Base-by-base conservation (phyloP, 2,113 vertebrate species). In the Tangachromis dhanisi region DNA sequence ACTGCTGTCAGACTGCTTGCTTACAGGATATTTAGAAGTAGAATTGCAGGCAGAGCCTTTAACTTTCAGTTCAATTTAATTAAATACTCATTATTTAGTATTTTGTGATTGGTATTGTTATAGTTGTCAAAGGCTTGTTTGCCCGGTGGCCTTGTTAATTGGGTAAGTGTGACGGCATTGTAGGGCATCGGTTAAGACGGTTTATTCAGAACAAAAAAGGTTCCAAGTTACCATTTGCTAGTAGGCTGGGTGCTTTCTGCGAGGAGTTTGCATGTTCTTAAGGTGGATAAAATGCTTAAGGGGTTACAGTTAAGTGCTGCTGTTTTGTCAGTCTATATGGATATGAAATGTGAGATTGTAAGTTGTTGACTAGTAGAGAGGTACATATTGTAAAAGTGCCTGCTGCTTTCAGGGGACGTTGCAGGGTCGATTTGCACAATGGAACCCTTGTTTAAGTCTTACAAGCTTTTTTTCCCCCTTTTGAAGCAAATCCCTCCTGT, bases 391-490 rank as follows among this genome's bases (percentile, higher is more conserved):
- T 49, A 78, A 49, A 49, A 49, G 26, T 49, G 42, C 29, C 35
- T 73, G 49, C 79, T 76, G 49, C 40, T 82, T 82, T 83, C 82
- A 51, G 80, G 82, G 83, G 84, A 76, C 35, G 21, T 55, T 82
- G 45, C 76, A 49, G 84, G 83, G 31, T 85, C 53, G 31, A 29
- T 35, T 12, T 79, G 71, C 80, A 93, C 92, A 93, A 92, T 88
- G 87, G 66, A 71, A 38, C 47, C 80, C 88, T 80, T 92, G 92
- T 92, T 80, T 55, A 55, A 83, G 66, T 53, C 40, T 87, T 71
- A 81, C n/a, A 78, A 45, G 71, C 33, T 89, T 85, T 81, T 86
- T 76, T 53, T 0, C 0, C 21, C 38, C 68, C 6, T 8, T 42
- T 81, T 78, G 40, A 49, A 76, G 73, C 83, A 80, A 81, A 47